A percentile compares a stretch with the other conserved stretches of the same genome.
Conservation (phyloP, 2,888 invertebrate genomes). For the Andricus quercusramuli region DNA sequence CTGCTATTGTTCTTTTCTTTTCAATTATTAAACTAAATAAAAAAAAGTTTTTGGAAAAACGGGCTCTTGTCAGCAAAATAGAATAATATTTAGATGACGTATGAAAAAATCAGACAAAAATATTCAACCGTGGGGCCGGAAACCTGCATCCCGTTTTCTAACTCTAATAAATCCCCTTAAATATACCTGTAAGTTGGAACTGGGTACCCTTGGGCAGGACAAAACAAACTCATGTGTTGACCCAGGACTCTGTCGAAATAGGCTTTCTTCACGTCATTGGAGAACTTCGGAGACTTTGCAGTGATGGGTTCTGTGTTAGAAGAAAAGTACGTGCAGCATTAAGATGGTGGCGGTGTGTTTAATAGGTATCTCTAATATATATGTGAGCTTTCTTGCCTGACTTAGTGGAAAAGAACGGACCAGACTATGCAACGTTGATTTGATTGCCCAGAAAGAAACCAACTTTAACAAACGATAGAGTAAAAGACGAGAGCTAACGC, state of each 20-base stretch:
- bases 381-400: background rate
- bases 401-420: background rate
- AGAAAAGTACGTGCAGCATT: constrained; percentile 37
- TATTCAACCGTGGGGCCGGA: too few relatives aligned
- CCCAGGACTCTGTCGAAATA: constrained; percentile 84
- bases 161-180: background rate
- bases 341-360: background rate
- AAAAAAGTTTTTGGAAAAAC: too few relatives aligned
- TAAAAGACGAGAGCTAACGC: too few relatives aligned
- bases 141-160: too few relatives aligned
- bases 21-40: too few relatives aligned
- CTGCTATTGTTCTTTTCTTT: too few relatives aligned
- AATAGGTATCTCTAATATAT: background rate
- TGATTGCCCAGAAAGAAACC: background rate
- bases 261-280: constrained; percentile 84
- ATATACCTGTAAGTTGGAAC: constrained; percentile 82
- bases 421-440: background rate
- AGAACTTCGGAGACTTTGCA: constrained; percentile 84
- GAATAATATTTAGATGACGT: too few relatives aligned
- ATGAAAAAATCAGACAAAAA: too few relatives aligned
- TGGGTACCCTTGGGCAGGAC: constrained; percentile 87
- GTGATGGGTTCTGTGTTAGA: constrained; percentile 80
- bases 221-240: constrained; percentile 84
- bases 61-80: too few relatives aligned
- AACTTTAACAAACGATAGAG: background rate